Conservation (phyloP, 2,888 invertebrate species). For the Cerastis rubricosa region DNA sequence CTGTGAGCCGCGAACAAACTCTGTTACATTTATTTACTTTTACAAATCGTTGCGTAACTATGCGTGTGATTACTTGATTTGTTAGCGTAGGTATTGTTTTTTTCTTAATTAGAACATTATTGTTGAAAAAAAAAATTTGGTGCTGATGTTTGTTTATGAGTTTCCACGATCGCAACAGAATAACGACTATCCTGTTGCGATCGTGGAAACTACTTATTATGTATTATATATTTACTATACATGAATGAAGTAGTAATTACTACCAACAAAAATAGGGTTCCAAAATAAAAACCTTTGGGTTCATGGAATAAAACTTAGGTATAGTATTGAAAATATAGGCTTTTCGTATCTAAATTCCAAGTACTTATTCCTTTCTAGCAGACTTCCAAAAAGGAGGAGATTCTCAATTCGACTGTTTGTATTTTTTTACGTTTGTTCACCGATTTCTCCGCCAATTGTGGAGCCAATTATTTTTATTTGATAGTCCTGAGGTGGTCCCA, state of each 20-base stretch:
- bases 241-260: not conserved
- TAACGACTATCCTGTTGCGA: constrained; percentile 10
- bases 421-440: too few species aligned
- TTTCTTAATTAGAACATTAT: constrained; percentile 59
- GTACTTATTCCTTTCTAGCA: not conserved
- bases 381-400: too few species aligned
- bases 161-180: too few species aligned
- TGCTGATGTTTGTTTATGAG: not conserved
- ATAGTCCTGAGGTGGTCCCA: too few species aligned
- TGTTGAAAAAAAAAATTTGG: constrained; percentile 11
- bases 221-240: too few species aligned
- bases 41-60: constrained; percentile 72
- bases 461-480: too few species aligned
- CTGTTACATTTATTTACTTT: constrained; percentile 71
- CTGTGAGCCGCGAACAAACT: constrained; percentile 70
- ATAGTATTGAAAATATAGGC: not conserved
- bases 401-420: too few species aligned
- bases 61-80: constrained; percentile 76
- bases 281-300: not conserved
- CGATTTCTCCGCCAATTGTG: too few species aligned
- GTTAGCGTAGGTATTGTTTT: constrained; percentile 66
- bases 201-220: not conserved
- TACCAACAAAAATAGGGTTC: not conserved
- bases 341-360: not conserved
- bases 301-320: not conserved